Evolutionary conservation across 2,113 vertebrate species (phyloP).

Genomic region (rabbit (Oryctolagus cuniculus)): DNA sequence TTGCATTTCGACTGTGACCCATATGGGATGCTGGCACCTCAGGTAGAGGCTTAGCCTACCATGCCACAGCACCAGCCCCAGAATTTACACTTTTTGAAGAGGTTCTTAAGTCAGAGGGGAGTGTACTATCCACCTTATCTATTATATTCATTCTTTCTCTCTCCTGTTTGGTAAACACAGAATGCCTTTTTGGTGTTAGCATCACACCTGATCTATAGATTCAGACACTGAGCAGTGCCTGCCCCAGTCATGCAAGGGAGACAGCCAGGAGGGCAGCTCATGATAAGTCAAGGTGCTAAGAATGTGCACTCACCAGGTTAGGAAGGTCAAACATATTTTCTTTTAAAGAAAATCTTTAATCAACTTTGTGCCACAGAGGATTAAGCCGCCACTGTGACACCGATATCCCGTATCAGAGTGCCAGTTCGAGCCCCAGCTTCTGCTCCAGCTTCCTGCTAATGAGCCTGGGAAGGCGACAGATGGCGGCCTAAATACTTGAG

Average conservation of each 20-base stretch:
- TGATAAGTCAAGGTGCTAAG: not conserved
- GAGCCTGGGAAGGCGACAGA: too few species aligned
- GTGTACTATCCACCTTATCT: not conserved
- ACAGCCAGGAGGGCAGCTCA: not conserved
- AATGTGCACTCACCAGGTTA: not conserved
- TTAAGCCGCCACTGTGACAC: too few species aligned
- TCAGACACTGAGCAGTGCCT: not conserved
- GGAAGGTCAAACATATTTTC: not conserved
- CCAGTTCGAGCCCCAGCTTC: too few species aligned
- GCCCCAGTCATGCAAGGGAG: not conserved
- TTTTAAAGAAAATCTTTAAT: not conserved
- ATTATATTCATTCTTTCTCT: not conserved
- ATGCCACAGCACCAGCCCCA: too few species aligned
- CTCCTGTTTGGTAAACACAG: not conserved
- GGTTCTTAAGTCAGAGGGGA: not conserved
- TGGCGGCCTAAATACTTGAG: too few species aligned
- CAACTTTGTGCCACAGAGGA: too few species aligned
- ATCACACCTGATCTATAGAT: not conserved
- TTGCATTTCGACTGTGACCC: too few species aligned
- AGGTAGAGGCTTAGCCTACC: too few species aligned
- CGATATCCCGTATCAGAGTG: too few species aligned
- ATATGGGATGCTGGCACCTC: too few species aligned
- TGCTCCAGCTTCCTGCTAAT: too few species aligned
- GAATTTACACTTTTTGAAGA: not conserved
- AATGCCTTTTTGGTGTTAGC: not conserved